Conservation (phyloP, 2,888 invertebrate species). For the Neoascia interrupta region DNA sequence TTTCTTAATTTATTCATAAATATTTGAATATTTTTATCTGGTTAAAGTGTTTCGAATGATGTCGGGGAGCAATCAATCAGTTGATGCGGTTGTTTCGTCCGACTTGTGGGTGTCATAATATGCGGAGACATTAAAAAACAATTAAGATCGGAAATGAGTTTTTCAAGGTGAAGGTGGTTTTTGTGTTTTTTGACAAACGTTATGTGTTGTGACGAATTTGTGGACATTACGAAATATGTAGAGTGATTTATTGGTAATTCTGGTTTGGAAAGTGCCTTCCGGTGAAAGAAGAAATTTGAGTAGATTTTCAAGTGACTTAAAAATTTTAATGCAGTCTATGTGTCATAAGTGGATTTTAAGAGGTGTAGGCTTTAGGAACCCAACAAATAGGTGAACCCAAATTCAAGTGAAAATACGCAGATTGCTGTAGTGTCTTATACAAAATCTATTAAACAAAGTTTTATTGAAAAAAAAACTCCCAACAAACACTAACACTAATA, state of each 20-base stretch:
- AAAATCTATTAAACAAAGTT: no score
- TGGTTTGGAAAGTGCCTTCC: background rate
- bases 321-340: no score
- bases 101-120: constrained; percentile 14
- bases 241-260: background rate
- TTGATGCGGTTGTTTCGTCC: background rate
- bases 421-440: no score
- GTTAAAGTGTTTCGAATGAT: constrained; percentile 8
- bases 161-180: constrained; percentile 44
- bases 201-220: constrained; percentile 4
- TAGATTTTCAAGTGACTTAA: no score
- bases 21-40: constrained; percentile 51
- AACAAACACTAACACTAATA: no score
- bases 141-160: constrained; percentile 47
- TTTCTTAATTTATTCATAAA: constrained; percentile 30
- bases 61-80: background rate
- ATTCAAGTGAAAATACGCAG: no score
- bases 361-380: no score
- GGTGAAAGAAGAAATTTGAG: no score
- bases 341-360: no score
- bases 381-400: no score
- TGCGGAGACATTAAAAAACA: constrained; percentile 57
- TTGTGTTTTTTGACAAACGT: constrained; percentile 4
- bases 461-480: no score
- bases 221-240: background rate